phyloP scores from a whole-genome alignment of 1,140 invertebrate genomes.

The Antheraea mylitta region DNA sequence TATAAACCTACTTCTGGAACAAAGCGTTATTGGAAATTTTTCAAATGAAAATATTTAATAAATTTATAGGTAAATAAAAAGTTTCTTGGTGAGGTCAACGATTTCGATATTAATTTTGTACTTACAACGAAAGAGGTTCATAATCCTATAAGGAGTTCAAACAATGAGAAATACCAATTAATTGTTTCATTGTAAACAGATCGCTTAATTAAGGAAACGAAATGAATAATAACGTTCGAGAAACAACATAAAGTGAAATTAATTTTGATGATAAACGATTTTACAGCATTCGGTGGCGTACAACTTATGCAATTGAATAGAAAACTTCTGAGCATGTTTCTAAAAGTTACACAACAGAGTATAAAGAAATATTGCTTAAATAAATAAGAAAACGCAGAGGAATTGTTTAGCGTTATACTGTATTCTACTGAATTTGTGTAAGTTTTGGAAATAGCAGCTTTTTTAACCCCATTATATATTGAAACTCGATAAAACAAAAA shows the following conservation, averaged over 20 bases:
- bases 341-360: background rate
- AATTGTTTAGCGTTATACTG: too few relatives aligned
- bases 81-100: background rate
- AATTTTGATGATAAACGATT: constrained; percentile 74
- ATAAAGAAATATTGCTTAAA: background rate
- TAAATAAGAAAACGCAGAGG: too few relatives aligned
- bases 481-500: too few relatives aligned
- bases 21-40: too few relatives aligned
- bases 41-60: too few relatives aligned
- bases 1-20: too few relatives aligned
- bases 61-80: too few relatives aligned
- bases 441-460: too few relatives aligned
- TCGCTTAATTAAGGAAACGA: constrained; percentile 73
- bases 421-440: too few relatives aligned
- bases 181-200: constrained; percentile 74
- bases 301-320: constrained; percentile 16
- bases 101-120: constrained; percentile 17
- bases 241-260: constrained; percentile 64
- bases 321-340: background rate
- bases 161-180: constrained; percentile 70
- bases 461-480: too few relatives aligned
- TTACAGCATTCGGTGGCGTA: constrained; percentile 25
- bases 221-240: constrained; percentile 71
- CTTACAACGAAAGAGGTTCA: constrained; percentile 35
- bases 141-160: constrained; percentile 50